Conservation (phyloP, 2,797 vertebrate genomes). For the Syngnathus rostellatus region DNA sequence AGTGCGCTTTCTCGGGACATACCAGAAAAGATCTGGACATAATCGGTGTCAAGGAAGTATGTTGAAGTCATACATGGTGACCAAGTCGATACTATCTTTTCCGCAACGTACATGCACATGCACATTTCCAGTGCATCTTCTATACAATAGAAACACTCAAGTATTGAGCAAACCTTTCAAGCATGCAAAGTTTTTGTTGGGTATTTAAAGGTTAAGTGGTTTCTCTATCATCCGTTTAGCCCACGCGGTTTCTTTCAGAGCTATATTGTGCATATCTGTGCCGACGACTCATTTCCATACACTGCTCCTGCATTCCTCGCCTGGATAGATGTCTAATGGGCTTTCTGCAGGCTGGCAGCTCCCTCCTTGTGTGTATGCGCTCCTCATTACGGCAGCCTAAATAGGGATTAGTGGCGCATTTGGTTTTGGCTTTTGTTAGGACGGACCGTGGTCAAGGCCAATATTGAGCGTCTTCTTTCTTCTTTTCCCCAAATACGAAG, state of each 20-base stretch:
- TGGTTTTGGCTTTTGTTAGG: constrained; percentile 52
- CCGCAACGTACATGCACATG: no score
- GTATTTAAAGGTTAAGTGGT: neutral
- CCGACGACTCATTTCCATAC: neutral
- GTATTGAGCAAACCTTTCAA: neutral
- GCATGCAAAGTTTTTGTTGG: neutral
- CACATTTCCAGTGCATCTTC: no score
- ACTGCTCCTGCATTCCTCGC: constrained; percentile 31
- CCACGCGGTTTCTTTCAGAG: neutral
- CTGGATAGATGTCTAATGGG: constrained; percentile 53
- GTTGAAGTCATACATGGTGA: no score
- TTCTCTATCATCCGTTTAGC: neutral
- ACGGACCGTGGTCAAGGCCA: constrained; percentile 49
- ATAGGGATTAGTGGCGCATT: constrained; percentile 59
- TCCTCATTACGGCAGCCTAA: constrained; percentile 60
- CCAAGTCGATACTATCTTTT: no score
- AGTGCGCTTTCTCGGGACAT: no score
- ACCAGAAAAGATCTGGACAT: no score
- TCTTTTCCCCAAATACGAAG: constrained; percentile 21
- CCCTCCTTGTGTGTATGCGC: constrained; percentile 37
- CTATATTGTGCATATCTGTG: neutral
- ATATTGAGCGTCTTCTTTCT: constrained; percentile 27
- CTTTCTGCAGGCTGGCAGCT: constrained; percentile 46
- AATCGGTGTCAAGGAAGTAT: no score
- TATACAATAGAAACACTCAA: neutral